Evolutionary conservation across 2,888 invertebrate genomes (phyloP).

Genomic region (Spodoptera picta): DNA sequence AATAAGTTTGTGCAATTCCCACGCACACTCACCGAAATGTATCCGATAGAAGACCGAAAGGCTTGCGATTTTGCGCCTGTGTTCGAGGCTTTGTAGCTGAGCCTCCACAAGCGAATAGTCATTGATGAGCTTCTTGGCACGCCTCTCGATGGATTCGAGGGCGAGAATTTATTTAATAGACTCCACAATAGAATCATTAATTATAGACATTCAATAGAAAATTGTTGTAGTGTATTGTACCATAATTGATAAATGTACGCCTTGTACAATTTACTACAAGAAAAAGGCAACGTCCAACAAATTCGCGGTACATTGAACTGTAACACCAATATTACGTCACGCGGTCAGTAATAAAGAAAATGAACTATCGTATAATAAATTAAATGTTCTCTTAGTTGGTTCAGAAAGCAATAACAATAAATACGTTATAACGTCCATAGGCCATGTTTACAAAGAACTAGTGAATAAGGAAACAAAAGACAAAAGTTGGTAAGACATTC

Average conservation of each 20-base stretch:
- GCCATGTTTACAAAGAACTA: conserved; percentile 17
- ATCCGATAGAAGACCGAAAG: no score
- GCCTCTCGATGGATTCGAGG: no score
- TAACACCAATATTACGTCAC: conserved; percentile 31
- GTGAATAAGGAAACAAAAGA: conserved; percentile 15
- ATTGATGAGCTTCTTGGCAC: no score
- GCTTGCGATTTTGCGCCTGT: no score
- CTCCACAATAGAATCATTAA: conserved; percentile 45
- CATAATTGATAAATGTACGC: background rate
- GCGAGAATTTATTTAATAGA: conserved; percentile 44
- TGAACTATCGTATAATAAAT: conserved; percentile 27
- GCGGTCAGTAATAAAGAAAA: conserved; percentile 28
- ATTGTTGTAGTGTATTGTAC: conserved; percentile 11
- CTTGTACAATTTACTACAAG: conserved; percentile 1
- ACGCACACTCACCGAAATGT: no score
- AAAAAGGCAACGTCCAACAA: conserved; percentile 4
- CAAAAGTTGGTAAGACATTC: conserved; percentile 24
- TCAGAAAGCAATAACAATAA: conserved; percentile 25
- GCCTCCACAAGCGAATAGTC: no score
- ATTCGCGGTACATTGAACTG: conserved; percentile 22
- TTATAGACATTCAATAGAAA: conserved; percentile 19
- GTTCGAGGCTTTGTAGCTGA: no score
- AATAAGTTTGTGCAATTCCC: no score
- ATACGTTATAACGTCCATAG: conserved; percentile 19
- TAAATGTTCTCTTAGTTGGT: conserved; percentile 24